Evolutionary conservation across 1,140 invertebrate species (phyloP).

Genomic region (Sitophilus oryzae): DNA sequence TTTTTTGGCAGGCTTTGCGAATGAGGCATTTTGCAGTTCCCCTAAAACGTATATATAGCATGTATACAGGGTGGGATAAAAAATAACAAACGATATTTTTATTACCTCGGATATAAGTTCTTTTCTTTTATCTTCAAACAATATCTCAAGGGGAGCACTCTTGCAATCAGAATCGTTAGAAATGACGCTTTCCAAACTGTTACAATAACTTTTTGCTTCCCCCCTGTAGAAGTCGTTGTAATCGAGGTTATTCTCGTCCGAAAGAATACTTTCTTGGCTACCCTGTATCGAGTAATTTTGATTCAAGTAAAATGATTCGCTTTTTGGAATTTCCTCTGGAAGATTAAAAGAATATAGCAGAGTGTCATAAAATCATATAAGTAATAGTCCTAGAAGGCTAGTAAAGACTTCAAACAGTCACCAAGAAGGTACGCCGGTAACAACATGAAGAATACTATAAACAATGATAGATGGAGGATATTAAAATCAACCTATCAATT

Average conservation of each 20-base stretch:
- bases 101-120: slow-evolving; percentile 2
- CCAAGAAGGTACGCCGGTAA: no score
- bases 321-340: slow-evolving; percentile 37
- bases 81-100: not conserved
- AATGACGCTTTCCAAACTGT: slow-evolving; percentile 70
- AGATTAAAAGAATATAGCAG: no score
- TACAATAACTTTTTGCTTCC: slow-evolving; percentile 54
- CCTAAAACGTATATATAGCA: slow-evolving; percentile 8
- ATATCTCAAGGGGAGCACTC: slow-evolving; percentile 65
- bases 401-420: not conserved
- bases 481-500: no score
- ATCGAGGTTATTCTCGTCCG: slow-evolving; percentile 57
- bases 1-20: slow-evolving; percentile 33
- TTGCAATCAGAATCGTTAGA: slow-evolving; percentile 73
- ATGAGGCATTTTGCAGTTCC: slow-evolving; percentile 14
- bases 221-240: slow-evolving; percentile 53
- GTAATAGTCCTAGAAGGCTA: not conserved
- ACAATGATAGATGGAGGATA: no score
- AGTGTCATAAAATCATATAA: not conserved
- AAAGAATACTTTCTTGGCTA: slow-evolving; percentile 71
- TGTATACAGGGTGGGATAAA: not conserved
- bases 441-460: no score
- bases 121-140: slow-evolving; percentile 47
- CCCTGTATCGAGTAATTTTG: slow-evolving; percentile 47
- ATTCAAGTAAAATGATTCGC: slow-evolving; percentile 60